Base-by-base conservation (phyloP, 2,797 vertebrate species). In the Bufotes viridis region DNA sequence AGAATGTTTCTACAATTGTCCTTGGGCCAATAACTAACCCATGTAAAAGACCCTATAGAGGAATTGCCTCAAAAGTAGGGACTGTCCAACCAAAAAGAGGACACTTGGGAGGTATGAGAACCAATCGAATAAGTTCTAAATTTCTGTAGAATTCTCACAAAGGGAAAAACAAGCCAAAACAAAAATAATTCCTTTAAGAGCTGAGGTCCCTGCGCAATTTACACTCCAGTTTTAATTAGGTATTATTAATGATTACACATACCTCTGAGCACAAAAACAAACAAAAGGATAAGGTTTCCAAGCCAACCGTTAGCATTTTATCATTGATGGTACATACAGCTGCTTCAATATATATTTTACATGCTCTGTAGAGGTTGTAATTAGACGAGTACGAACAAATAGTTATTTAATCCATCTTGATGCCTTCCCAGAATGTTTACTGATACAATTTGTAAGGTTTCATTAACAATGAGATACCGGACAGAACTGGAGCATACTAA, bases 191-290 rank as follows among this genome's bases (percentile, higher is more conserved):
- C n/a, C 14, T 26, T 67, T 55, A 53, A 69, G 15, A 69, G n/a
- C 63, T 67, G n/a, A 18, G 8, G 2, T 69, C 17, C 26, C 57
- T 53, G 69, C 7, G 42, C 83, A 75, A 63, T 60, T 70, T 69
- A 53, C 60, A 55, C 42, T 20, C 1, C 17, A 55, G 60, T 82
- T 86, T 78, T 89, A 78, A 89, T 78, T 79, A 82, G 85, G 29
- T 9, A 51, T 89, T 86, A 82, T 86, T 89, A 89, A 86, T 72
- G 61, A 89, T 89, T 86, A 82, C 63, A 86, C 49, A 82, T 83
- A 89, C 74, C 88, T 89, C 49, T 42, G 17, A 53, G 53, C 65
- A 55, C 88, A 89, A 80, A 89, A 86, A 78, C 84, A 89, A 89
- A 89, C 61, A 83, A 86, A 82, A 72, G 61, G 26, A 86, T 49